These are phyloP conservation scores for Chouioia cunea DNA, from an alignment of 2,888 invertebrate genomes.

Conservation along the genomic window DNA sequence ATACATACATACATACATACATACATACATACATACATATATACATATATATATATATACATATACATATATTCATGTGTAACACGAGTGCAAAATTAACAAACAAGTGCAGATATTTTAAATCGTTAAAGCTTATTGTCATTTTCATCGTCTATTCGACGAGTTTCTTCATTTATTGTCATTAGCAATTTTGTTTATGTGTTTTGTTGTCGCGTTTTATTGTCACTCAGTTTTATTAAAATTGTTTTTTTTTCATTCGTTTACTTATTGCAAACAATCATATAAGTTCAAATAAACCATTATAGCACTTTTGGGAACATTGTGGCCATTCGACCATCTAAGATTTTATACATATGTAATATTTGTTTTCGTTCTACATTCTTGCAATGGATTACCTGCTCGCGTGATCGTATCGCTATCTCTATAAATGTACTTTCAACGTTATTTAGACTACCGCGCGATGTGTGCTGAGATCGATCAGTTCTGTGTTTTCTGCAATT, in stretches of 20 bases:
- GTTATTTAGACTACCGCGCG: slow-evolving; percentile 50
- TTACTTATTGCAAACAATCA: slow-evolving; percentile 2
- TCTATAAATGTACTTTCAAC: slow-evolving; percentile 53
- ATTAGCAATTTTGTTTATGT: background rate
- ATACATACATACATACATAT: too few relatives aligned
- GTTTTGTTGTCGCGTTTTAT: background rate
- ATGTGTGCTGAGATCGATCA: slow-evolving; percentile 49
- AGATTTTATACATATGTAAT: too few relatives aligned
- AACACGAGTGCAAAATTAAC: slow-evolving; percentile 26
- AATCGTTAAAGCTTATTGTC: slow-evolving; percentile 31
- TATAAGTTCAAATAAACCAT: background rate
- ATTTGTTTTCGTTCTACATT: background rate
- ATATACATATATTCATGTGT: slow-evolving; percentile 17
- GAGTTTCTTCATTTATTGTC: slow-evolving; percentile 44
- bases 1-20: too few relatives aligned
- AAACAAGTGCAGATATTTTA: background rate
- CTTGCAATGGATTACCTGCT: slow-evolving; percentile 17
- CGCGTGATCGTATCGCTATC: slow-evolving; percentile 24
- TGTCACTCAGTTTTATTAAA: background rate
- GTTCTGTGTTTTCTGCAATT: slow-evolving; percentile 35
- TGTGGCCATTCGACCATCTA: too few relatives aligned
- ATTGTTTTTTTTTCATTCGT: background rate
- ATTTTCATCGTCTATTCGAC: background rate
- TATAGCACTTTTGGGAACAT: too few relatives aligned
- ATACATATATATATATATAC: too few relatives aligned